These are phyloP conservation scores for Pollimyrus isidori DNA, from an alignment of 2,113 vertebrate genomes.

Conservation along the genomic window DNA sequence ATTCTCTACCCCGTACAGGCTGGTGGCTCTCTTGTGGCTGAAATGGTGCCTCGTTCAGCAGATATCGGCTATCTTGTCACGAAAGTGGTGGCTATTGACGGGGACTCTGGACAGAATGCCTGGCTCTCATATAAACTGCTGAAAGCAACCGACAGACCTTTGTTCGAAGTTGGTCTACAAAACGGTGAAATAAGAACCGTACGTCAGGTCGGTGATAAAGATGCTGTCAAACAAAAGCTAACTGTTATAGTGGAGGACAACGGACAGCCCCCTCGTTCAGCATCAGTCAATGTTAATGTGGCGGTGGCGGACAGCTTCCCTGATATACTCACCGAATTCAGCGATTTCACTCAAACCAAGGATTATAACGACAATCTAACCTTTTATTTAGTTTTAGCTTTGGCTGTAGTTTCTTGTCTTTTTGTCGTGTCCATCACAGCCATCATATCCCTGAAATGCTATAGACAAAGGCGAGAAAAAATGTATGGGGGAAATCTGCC, in stretches of 20 bases:
- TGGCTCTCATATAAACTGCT: conserved; percentile 49
- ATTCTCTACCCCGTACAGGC: conserved; percentile 8
- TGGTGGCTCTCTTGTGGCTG: not conserved
- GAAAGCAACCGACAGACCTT: conserved; percentile 35
- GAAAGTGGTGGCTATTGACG: conserved; percentile 50
- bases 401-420: conserved; percentile 48
- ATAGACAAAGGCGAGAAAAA: not conserved
- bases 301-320: conserved; percentile 18
- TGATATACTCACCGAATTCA: not conserved
- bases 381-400: conserved; percentile 29
- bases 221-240: conserved; percentile 32
- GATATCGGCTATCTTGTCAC: conserved; percentile 40
- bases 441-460: conserved; percentile 34
- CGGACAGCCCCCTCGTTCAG: conserved; percentile 25
- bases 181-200: conserved; percentile 35
- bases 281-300: conserved; percentile 14
- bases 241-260: conserved; percentile 36
- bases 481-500: conserved; percentile 33
- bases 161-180: conserved; percentile 28
- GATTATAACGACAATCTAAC: conserved; percentile 14
- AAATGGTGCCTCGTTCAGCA: conserved; percentile 23
- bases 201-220: conserved; percentile 31
- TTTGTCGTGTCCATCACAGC: conserved; percentile 50
- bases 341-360: not conserved
- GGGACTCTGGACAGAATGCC: conserved; percentile 48